Conservation (phyloP, 2,113 vertebrate species). For the Apistogramma diplotaenia region DNA sequence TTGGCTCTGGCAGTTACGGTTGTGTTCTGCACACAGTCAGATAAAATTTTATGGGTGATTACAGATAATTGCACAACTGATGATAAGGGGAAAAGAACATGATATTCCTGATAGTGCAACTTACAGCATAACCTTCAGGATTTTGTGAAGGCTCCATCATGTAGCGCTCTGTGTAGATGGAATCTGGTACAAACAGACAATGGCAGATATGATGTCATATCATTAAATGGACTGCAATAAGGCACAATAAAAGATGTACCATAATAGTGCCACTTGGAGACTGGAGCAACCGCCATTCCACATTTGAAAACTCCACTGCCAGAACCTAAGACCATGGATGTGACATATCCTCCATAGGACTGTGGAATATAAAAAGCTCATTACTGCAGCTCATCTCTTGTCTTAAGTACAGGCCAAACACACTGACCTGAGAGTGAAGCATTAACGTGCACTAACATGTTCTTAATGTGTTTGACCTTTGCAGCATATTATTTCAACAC, state of each 20-base stretch:
- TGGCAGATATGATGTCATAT: background rate
- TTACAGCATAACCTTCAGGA: constrained; percentile 80
- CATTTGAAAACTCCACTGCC: constrained; percentile 93
- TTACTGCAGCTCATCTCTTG: constrained; percentile 2
- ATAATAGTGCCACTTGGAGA: constrained; percentile 95
- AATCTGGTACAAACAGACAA: constrained; percentile 54
- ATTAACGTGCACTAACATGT: constrained; percentile 17
- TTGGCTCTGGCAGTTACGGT: constrained; percentile 91
- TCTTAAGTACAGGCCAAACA: background rate
- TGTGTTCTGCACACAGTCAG: constrained; percentile 81
- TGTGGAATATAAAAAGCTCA: constrained; percentile 65
- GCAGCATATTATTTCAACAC: background rate
- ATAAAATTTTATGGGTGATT: background rate
- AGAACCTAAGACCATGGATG: constrained; percentile 94
- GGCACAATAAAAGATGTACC: constrained; percentile 78
- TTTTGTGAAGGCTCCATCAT: constrained; percentile 88
- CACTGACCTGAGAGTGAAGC: constrained; percentile 17
- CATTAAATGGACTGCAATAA: background rate
- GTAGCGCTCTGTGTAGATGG: constrained; percentile 91
- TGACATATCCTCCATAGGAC: constrained; percentile 98
- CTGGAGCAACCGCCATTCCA: constrained; percentile 95
- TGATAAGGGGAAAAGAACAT: background rate
- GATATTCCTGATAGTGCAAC: constrained; percentile 10
- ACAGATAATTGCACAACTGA: background rate
- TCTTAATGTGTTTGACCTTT: background rate